These are phyloP conservation scores for Sebastes oblongus DNA, from an alignment of 2,797 vertebrate genomes.

Conservation along the genomic window DNA sequence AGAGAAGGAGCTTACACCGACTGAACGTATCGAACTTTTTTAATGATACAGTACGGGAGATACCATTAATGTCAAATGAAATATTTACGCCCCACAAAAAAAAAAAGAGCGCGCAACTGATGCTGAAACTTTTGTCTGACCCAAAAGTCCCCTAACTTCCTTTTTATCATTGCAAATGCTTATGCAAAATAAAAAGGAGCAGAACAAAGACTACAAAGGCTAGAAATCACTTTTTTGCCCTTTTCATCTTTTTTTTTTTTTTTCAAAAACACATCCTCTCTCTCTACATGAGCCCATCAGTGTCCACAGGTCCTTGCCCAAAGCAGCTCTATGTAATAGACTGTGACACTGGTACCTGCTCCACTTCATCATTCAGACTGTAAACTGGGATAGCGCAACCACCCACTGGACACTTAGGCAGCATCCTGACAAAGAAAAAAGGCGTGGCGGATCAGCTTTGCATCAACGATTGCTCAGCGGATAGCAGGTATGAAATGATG, in stretches of 20 bases:
- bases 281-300: conserved; percentile 42
- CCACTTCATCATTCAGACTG: conserved; percentile 67
- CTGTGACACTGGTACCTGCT: conserved; percentile 67
- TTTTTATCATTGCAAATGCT: conserved; percentile 60
- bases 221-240: conserved; percentile 46
- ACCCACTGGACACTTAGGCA: conserved; percentile 26
- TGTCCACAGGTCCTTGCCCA: conserved; percentile 57
- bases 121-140: conserved; percentile 57
- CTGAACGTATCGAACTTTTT: conserved; percentile 75
- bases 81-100: conserved; percentile 56
- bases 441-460: conserved; percentile 29
- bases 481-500: conserved; percentile 55
- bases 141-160: conserved; percentile 51
- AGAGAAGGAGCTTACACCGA: conserved; percentile 67
- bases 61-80: conserved; percentile 68
- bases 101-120: conserved; percentile 27
- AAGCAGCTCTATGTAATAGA: conserved; percentile 74
- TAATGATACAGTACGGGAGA: conserved; percentile 76
- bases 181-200: conserved; percentile 49
- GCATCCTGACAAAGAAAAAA: conserved; percentile 51
- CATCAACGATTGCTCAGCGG: conserved; percentile 25
- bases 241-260: conserved; percentile 57
- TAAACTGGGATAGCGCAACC: conserved; percentile 37
- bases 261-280: not conserved
- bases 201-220: conserved; percentile 66